These are phyloP conservation scores for Brachypalpus laphriformis DNA, from an alignment of 2,888 invertebrate genomes.

Conservation along the genomic window DNA sequence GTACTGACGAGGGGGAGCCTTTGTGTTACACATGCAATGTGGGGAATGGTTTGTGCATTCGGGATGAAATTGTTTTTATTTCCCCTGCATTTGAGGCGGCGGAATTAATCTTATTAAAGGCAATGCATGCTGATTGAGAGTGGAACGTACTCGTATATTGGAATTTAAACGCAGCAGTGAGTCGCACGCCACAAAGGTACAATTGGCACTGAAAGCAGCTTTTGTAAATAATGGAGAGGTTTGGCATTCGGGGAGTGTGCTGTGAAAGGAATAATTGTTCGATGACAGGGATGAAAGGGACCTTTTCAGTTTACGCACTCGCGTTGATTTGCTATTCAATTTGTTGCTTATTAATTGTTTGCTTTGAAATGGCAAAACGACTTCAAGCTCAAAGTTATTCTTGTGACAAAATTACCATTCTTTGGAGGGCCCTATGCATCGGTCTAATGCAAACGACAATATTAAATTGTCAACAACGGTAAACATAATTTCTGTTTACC, in stretches of 20 bases:
- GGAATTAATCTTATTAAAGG: conserved; percentile 65
- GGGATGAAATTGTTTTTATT: conserved; percentile 55
- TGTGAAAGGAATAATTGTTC: neutral
- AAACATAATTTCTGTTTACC: too few relatives aligned
- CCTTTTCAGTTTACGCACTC: neutral
- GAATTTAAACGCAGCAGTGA: conserved; percentile 15
- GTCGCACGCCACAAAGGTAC: conserved; percentile 22
- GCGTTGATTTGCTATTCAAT: neutral
- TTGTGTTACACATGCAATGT: conserved; percentile 11
- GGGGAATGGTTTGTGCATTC: conserved; percentile 18
- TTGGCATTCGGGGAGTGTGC: neutral
- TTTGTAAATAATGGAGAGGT: neutral
- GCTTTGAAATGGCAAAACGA: too few relatives aligned
- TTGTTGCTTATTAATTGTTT: neutral
- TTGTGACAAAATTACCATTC: too few relatives aligned
- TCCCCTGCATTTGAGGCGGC: conserved; percentile 5
- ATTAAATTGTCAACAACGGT: too few relatives aligned
- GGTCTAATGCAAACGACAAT: too few relatives aligned
- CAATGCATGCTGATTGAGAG: conserved; percentile 36
- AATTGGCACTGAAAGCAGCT: neutral
- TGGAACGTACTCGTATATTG: conserved; percentile 39
- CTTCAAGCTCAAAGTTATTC: too few relatives aligned
- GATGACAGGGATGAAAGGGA: neutral
- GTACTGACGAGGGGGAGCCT: neutral
- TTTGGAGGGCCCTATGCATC: too few relatives aligned